phyloP scores from a whole-genome alignment of 2,888 invertebrate species.

The Cyclophora albipunctata region DNA sequence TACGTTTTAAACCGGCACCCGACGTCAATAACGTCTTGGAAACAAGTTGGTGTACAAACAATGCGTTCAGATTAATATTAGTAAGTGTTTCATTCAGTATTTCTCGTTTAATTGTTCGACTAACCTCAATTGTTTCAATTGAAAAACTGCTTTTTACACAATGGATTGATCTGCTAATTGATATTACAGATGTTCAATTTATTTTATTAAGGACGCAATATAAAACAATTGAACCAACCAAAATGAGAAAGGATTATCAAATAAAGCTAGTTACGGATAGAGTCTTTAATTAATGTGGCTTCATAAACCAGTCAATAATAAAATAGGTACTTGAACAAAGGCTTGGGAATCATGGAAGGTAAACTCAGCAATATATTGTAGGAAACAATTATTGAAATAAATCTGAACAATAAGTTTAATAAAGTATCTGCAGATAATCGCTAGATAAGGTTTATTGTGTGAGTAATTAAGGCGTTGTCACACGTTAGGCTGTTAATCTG shows the following conservation, averaged over 20 bases:
- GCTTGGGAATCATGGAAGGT: no score
- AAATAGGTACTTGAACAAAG: no score
- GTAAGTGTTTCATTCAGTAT: neutral
- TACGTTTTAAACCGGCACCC: no score
- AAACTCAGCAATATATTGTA: constrained; percentile 46
- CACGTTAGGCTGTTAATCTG: constrained; percentile 61
- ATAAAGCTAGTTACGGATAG: neutral
- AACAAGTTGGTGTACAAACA: no score
- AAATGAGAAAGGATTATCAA: no score
- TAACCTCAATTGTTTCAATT: constrained; percentile 72
- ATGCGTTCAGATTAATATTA: constrained; percentile 1
- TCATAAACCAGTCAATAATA: no score
- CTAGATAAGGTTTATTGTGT: constrained; percentile 55
- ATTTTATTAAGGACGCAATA: constrained; percentile 36
- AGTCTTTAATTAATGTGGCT: constrained; percentile 1
- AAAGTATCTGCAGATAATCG: constrained; percentile 37
- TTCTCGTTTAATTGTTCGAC: constrained; percentile 27
- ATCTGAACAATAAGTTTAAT: constrained; percentile 6
- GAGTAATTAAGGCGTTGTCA: constrained; percentile 65
- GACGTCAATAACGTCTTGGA: no score
- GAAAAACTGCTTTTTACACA: constrained; percentile 57
- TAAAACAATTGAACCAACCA: constrained; percentile 8
- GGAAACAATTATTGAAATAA: neutral
- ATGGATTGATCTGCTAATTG: constrained; percentile 50
- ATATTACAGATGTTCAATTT: constrained; percentile 50